phyloP scores from a whole-genome alignment of 2,888 invertebrate species.

The Anthrax anthrax region DNA sequence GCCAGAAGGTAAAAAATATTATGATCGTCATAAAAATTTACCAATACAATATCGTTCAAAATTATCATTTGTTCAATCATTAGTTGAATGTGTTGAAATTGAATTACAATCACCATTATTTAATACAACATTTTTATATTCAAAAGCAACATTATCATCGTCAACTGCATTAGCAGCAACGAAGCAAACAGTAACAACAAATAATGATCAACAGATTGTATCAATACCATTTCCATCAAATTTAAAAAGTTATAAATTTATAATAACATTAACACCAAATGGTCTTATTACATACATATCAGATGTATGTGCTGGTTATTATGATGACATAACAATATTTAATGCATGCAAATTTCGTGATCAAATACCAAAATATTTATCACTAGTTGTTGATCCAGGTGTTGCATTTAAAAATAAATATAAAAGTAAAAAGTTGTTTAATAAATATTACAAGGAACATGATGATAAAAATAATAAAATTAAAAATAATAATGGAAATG shows the following conservation, averaged over 20 bases:
- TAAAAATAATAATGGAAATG: neutral
- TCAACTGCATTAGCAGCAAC: too few relatives aligned
- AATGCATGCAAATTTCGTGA: constrained; percentile 26
- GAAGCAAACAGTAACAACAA: neutral
- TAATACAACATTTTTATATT: neutral
- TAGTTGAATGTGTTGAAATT: constrained; percentile 32
- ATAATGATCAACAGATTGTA: neutral
- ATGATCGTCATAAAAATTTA: constrained; percentile 29
- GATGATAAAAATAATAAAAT: neutral
- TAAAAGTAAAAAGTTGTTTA: neutral
- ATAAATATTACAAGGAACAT: too few relatives aligned
- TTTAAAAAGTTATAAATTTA: constrained; percentile 26
- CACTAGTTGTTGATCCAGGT: constrained; percentile 29
- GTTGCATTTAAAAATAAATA: constrained; percentile 14
- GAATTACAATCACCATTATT: constrained; percentile 21
- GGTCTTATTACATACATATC: constrained; percentile 31
- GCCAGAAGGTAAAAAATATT: constrained; percentile 29
- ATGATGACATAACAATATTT: constrained; percentile 30
- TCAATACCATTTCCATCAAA: neutral
- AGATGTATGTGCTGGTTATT: constrained; percentile 27
- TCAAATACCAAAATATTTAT: constrained; percentile 29
- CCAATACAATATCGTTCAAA: constrained; percentile 28
- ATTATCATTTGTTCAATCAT: constrained; percentile 29
- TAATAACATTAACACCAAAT: constrained; percentile 28
- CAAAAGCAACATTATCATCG: neutral